Evolutionary conservation across 1,140 invertebrate genomes (phyloP).

Genomic region (Aphelinus atriplicis): DNA sequence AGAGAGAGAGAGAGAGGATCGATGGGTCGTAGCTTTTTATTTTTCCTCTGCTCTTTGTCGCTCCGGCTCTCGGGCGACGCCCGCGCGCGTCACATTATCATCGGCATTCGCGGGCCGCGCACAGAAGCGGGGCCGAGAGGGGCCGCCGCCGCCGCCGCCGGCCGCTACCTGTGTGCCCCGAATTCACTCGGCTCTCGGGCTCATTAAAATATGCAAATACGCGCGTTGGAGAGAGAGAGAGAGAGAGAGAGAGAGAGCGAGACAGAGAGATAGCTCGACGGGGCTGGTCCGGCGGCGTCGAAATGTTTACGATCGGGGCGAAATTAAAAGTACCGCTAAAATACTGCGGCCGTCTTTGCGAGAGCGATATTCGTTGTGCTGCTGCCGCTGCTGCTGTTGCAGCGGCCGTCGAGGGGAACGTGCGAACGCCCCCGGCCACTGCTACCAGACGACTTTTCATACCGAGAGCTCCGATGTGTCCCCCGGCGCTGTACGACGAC

Average conservation of each 20-base stretch:
- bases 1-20: neutral
- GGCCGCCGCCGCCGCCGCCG: constrained; percentile 1
- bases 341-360: constrained; percentile 46
- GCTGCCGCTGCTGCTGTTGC: neutral
- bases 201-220: constrained; percentile 68
- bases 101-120: constrained; percentile 51
- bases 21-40: neutral
- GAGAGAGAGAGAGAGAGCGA: neutral
- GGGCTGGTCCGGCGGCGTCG: constrained; percentile 46
- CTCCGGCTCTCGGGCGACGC: constrained; percentile 37
- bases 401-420: constrained; percentile 21
- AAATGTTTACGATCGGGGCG: constrained; percentile 64
- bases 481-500: constrained; percentile 15
- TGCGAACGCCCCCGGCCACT: constrained; percentile 32
- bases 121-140: constrained; percentile 43
- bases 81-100: constrained; percentile 55
- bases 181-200: constrained; percentile 47
- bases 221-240: constrained; percentile 20
- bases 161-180: no score
- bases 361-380: constrained; percentile 11
- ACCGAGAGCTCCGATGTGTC: constrained; percentile 18
- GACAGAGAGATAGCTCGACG: neutral
- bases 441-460: constrained; percentile 12
- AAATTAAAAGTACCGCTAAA: constrained; percentile 66
- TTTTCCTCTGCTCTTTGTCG: neutral